Base-by-base conservation (phyloP, 2,113 vertebrate species). In the Coturnix japonica region DNA sequence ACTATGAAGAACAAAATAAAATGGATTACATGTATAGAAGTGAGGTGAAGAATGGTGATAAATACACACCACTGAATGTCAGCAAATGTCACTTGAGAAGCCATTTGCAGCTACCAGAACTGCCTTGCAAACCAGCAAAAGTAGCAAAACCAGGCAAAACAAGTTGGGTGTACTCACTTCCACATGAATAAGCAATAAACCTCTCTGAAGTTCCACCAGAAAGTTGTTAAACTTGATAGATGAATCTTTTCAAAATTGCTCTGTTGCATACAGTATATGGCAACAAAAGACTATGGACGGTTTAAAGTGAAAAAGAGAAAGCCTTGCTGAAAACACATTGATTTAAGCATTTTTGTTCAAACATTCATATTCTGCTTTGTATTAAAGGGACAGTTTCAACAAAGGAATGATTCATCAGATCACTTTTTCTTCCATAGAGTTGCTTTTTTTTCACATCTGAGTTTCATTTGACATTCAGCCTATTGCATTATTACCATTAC, bases 81-180 rank as follows among this genome's bases (percentile, higher is more conserved):
- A 99, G 98, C 98, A 99, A 99, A 99, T 99, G 99, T 99, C 99
- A 99, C 98, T 96, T 97, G 97, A 98, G 98, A 98, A 99, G 98
- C 98, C 98, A 98, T 99, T 99, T 99, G 97, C 98, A 98, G 98
- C 98, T 97, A 97, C 98, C 98, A 98, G 98, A 98, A 98, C 98
- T 98, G 98, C 98, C 98, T 97, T 97, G 95, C 97, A 97, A 98
- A 98, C 97, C 98, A 98, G 97, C 97, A 97, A 98, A 98, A 98
- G 97, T 97, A 98, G 97, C 93, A 97, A 98, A 98, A 98, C 96
- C 97, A 98, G 97, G 97, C 97, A 98, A 98, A 98, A 98, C 95
- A 96, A 98, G 98, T 97, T 97, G 97, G 98, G 98, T 97, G 96
- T 98, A 98, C 98, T 98, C 98, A 95, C 97, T 99, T 99, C 98